Percentiles rank a stretch among this genome's conserved stretches.
phyloP scores from a whole-genome alignment of 2,888 invertebrate genomes.

The Drosophila putrida region DNA sequence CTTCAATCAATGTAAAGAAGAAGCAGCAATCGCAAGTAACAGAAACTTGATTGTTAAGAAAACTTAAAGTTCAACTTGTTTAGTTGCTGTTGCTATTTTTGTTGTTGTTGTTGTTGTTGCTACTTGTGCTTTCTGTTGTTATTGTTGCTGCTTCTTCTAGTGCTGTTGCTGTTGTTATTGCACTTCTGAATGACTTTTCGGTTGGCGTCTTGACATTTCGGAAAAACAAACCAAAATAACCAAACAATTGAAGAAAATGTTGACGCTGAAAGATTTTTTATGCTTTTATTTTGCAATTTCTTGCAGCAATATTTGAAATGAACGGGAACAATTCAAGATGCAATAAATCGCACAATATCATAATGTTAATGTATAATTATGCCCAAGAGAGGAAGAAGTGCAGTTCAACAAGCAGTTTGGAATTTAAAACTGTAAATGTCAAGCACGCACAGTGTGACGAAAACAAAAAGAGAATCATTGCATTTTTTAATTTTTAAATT shows the following conservation, averaged over 20 bases:
- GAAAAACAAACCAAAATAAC: conserved; percentile 51
- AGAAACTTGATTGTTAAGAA: conserved; percentile 65
- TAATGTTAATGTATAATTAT: conserved; percentile 46
- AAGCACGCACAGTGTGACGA: conserved; percentile 49
- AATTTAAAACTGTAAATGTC: conserved; percentile 66
- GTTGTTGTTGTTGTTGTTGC: neutral
- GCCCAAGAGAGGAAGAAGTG: conserved; percentile 3
- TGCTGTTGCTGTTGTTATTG: conserved; percentile 35
- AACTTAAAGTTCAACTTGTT: conserved; percentile 77
- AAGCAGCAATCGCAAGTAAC: conserved; percentile 8
- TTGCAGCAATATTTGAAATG: conserved; percentile 58
- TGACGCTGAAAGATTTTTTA: conserved; percentile 36
- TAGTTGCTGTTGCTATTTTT: conserved; percentile 7
- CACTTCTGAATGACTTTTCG: conserved; percentile 68
- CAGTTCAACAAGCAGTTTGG: conserved; percentile 18
- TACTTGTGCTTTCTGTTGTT: conserved; percentile 28
- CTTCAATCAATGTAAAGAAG: conserved; percentile 57
- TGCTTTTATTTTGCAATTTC: conserved; percentile 75
- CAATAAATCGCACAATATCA: conserved; percentile 21
- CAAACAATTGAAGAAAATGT: conserved; percentile 45
- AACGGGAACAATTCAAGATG: conserved; percentile 39
- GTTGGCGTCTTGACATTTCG: conserved; percentile 72
- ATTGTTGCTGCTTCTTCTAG: conserved; percentile 22
- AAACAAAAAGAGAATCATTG: neutral
- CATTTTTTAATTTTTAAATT: too few relatives aligned